These are phyloP conservation scores for Drosophila putrida DNA, from an alignment of 2,888 invertebrate species.

Conservation along the genomic window DNA sequence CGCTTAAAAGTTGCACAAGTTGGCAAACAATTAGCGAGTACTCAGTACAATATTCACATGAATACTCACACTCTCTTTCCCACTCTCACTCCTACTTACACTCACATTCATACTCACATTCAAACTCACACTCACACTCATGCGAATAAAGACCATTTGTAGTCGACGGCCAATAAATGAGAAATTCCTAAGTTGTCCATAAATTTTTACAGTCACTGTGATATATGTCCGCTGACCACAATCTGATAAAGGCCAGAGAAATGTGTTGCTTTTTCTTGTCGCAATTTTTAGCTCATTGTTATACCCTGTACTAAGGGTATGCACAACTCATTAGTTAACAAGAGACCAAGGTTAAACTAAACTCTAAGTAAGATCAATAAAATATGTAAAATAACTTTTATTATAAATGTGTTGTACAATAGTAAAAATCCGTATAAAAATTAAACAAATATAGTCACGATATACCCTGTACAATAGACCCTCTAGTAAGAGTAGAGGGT, in stretches of 20 bases:
- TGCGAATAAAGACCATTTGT: slow-evolving; percentile 10
- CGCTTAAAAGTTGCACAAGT: slow-evolving; percentile 37
- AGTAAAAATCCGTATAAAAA: no score
- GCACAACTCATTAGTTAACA: not conserved
- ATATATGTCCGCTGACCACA: slow-evolving; percentile 58
- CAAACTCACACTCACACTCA: not conserved
- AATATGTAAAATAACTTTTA: not conserved
- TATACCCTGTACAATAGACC: no score
- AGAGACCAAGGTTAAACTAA: no score
- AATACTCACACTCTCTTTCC: not conserved
- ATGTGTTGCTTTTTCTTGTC: slow-evolving; percentile 20
- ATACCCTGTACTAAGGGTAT: slow-evolving; percentile 11
- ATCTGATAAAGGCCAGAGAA: slow-evolving; percentile 30
- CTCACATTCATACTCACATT: not conserved
- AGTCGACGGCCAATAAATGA: slow-evolving; percentile 58
- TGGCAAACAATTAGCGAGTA: slow-evolving; percentile 56
- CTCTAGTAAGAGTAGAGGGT: not conserved
- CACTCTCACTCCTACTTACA: not conserved
- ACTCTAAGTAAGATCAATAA: not conserved
- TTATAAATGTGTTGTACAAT: not conserved
- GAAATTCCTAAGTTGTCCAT: slow-evolving; percentile 65
- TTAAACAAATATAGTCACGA: no score
- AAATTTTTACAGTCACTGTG: slow-evolving; percentile 61
- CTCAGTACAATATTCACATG: slow-evolving; percentile 18
- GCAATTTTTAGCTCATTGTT: slow-evolving; percentile 21